phyloP scores from a whole-genome alignment of 2,797 vertebrate genomes.

The Sebastes steindachneri region DNA sequence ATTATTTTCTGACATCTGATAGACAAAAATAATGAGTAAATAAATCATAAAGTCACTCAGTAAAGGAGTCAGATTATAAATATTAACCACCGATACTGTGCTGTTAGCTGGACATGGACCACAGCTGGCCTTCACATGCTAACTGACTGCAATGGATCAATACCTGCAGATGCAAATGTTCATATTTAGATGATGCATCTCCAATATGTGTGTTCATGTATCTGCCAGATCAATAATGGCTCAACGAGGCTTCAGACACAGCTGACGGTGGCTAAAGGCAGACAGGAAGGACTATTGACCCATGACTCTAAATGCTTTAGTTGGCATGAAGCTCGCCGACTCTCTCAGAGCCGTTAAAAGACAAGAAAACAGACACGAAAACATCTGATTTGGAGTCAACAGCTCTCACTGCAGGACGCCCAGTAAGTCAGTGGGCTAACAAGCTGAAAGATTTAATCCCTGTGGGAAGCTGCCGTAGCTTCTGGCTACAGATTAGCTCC shows the following conservation, averaged over 20 bases:
- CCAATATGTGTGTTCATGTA: not conserved
- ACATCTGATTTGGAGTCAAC: not conserved
- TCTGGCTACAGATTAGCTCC: constrained; percentile 45
- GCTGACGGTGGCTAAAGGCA: not conserved
- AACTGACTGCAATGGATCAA: not conserved
- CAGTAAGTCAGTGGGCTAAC: constrained; percentile 14
- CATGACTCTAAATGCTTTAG: not conserved
- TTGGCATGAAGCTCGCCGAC: not conserved
- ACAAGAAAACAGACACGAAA: not conserved
- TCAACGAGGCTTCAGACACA: not conserved
- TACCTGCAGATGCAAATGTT: not conserved
- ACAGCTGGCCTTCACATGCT: not conserved
- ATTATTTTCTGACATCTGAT: too few relatives aligned
- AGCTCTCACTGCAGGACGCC: not conserved
- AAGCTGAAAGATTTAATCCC: constrained; percentile 33
- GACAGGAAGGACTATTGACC: not conserved
- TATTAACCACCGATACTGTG: not conserved
- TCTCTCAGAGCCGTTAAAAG: not conserved
- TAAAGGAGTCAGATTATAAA: not conserved
- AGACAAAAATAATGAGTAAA: accelerated
- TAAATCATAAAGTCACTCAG: not conserved
- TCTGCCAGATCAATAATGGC: not conserved
- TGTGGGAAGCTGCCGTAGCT: constrained; percentile 37
- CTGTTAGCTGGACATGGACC: not conserved
- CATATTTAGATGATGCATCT: not conserved